Evolutionary conservation across 2,113 vertebrate species (phyloP).

Genomic region (Romanogobio albipinnatus): DNA sequence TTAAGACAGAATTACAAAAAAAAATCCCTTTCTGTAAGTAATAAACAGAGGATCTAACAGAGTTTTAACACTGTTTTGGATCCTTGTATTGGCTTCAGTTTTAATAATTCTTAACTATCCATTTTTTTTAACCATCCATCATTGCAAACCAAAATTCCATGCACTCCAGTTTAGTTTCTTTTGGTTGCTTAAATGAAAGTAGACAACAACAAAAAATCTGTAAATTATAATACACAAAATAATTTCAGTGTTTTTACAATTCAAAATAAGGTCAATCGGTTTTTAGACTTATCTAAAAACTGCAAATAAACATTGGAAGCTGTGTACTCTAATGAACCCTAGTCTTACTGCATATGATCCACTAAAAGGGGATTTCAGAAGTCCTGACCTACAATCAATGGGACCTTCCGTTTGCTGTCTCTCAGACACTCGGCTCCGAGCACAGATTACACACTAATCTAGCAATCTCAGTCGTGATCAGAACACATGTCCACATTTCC

Average conservation of each 20-base stretch:
- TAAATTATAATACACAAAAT: neutral
- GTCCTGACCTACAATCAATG: constrained; percentile 36
- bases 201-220: neutral
- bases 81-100: neutral
- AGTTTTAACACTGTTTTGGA: neutral
- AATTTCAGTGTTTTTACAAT: neutral
- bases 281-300: constrained; percentile 27
- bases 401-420: constrained; percentile 1
- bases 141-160: too few species aligned
- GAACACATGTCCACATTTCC: constrained; percentile 42
- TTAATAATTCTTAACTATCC: neutral
- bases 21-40: neutral
- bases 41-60: neutral
- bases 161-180: neutral
- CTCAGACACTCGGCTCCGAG: constrained; percentile 38
- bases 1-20: neutral
- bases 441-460: constrained; percentile 52
- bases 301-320: constrained; percentile 34
- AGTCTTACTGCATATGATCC: constrained; percentile 35
- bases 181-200: neutral
- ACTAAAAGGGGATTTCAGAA: constrained; percentile 41
- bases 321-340: constrained; percentile 23
- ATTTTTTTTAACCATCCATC: too few species aligned
- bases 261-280: constrained; percentile 32
- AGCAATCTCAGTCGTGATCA: constrained; percentile 47